Base-by-base conservation (phyloP, 2,797 vertebrate species). In the Hoplostethus atlanticus region DNA sequence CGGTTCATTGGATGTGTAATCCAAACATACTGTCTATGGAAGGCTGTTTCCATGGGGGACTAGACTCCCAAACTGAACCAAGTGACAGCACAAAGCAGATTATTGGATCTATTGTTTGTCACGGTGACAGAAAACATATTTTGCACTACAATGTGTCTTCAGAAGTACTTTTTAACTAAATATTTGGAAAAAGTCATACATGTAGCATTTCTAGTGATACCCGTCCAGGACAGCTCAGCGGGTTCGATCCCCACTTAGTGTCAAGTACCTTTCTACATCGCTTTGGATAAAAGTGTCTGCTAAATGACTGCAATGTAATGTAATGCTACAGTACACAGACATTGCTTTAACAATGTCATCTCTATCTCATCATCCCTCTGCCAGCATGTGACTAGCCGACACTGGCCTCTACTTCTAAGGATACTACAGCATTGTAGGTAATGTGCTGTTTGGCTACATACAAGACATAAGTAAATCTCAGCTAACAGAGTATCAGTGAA, bases 1-100 rank as follows among this genome's bases (percentile, higher is more conserved):
- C 1, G 64, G 81, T 84, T 78, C 42, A 77, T 12, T 68, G 53
- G 50, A 75, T 64, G 59, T 79, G 71, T 78, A 74, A 88, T 81
- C 71, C 57, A 80, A 73, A 77, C 21, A 57, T 48, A 21, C 61
- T 3, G 6, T 50, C 3, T 2, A 36, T 52, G 59, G 57, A 72
- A 28, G 44, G n/a, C n/a, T n/a, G 62, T 68, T 69, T 54, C 57
- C 42, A 28, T 7, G 21, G 83, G 73, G 58, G 36, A 77, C 36
- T 52, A 10, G 52, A 71, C 62, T 69, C 60, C 51, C 58, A 79
- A 74, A 84, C 48, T 36, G 68, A 78, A 78, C 51, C 11, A 51
- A 73, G 77, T 71, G 16, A 70, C 60, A 69, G 61, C 57, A 47
- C 3, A 28, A 44, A 9, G 64, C 76, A 68, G 36, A 78, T 78